phyloP scores from a whole-genome alignment of 2,797 vertebrate genomes.

The Rhincodon typus region DNA sequence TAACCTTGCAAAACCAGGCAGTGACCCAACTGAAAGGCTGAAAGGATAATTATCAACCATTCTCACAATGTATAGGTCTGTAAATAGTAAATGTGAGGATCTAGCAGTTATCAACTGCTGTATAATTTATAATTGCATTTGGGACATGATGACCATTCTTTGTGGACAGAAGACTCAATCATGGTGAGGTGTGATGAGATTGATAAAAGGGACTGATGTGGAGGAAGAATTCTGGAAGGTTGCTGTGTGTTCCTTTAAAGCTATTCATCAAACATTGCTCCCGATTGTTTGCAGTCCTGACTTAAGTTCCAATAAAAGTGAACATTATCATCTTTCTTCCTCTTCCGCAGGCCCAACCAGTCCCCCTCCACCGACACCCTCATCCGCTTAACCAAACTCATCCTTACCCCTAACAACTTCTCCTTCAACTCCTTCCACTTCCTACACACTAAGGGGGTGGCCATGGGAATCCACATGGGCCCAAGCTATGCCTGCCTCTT shows the following conservation, averaged over 20 bases:
- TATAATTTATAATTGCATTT: background rate
- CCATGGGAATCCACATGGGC: too few relatives aligned
- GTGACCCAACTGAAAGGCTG: conserved; percentile 15
- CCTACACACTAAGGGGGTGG: too few relatives aligned
- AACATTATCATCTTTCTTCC: background rate
- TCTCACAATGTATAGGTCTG: background rate
- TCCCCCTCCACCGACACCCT: too few relatives aligned
- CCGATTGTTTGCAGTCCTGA: background rate
- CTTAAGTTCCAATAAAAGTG: background rate
- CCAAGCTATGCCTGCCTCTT: too few relatives aligned
- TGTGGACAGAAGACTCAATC: background rate
- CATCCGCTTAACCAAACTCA: too few relatives aligned
- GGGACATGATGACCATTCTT: background rate
- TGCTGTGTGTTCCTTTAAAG: background rate
- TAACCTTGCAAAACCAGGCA: background rate
- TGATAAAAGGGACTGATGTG: background rate
- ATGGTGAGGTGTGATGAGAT: background rate
- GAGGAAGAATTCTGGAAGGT: background rate
- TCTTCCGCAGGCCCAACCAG: too few relatives aligned
- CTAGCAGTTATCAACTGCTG: background rate
- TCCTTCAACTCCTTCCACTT: too few relatives aligned
- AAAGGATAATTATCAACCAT: background rate
- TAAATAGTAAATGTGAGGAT: background rate
- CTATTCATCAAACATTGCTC: background rate
- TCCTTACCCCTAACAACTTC: too few relatives aligned